A percentile compares a stretch with the other conserved stretches of the same genome.
These are phyloP conservation scores for Intellagama lesueurii DNA, from an alignment of 2,797 vertebrate genomes.

Conservation along the genomic window DNA sequence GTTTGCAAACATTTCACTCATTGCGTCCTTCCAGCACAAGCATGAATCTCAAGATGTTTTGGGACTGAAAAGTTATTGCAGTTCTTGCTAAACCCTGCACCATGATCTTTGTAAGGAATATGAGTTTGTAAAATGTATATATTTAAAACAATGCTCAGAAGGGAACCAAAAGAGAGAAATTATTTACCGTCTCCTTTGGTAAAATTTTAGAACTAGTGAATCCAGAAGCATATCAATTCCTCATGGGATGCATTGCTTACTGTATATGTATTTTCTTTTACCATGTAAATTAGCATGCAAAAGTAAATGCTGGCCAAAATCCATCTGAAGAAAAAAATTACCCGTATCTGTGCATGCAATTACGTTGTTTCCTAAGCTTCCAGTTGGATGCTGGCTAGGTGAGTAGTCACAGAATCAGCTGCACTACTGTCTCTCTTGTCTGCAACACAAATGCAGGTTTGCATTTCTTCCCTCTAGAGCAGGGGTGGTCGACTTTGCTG, in stretches of 20 bases:
- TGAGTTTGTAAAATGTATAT: background rate
- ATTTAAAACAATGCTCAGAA: background rate
- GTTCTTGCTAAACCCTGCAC: background rate
- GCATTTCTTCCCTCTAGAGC: background rate
- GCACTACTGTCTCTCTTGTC: background rate
- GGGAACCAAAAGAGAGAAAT: background rate
- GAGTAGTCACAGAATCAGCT: no score
- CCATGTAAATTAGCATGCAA: background rate
- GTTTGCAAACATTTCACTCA: slow-evolving; percentile 6
- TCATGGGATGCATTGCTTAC: no score
- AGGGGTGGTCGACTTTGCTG: no score
- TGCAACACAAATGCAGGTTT: background rate
- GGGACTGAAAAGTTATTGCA: background rate
- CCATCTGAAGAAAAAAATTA: background rate
- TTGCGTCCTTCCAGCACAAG: background rate
- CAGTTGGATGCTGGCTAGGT: no score
- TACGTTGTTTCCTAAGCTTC: no score
- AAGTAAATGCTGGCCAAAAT: background rate
- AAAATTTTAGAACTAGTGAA: background rate
- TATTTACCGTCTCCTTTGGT: background rate
- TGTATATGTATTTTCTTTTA: background rate
- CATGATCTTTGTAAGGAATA: background rate
- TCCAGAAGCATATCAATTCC: background rate
- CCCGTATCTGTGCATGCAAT: no score
- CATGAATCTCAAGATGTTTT: background rate